Base-by-base conservation (phyloP, 2,797 vertebrate genomes). In the Tympanoctomys barrerae region DNA sequence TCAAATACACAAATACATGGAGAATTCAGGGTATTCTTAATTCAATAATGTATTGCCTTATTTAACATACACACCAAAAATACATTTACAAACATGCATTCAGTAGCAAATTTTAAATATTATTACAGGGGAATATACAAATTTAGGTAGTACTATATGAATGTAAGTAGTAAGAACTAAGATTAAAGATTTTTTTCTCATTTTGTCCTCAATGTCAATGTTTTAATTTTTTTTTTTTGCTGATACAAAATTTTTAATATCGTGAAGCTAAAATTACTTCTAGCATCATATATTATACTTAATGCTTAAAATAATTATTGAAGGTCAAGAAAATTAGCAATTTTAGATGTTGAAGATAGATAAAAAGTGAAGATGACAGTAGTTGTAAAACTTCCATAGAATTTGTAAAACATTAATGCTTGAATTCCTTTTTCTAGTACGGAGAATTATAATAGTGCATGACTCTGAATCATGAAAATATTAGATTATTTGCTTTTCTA, bases 401-500 rank as follows among this genome's bases (percentile, higher is more conserved):
- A 68, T 18, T 78, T 78, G 31, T 33, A 52, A 78, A 33, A 54
- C 9, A 9, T 49, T 21, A 66, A 39, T n/a, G 13, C 2, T 77
- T 83, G 9, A 31, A 52, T 71, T 95, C 68, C 5, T 16, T 90
- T 93, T n/a, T 73, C 21, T 75, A 16, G 7, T 46, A 62, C 57
- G 12, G 4, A 64, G n/a, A n/a, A 21, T 91, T 95, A 77, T 42
- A 94, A 88, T 28, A 93, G 31, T 7, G 91, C 89, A 57, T 83
- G 36, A 89, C 22, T 54, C 12, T 61, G 8, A 82, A 8, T 11
- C 42, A 80, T 82, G 8, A 68, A 84, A 39, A 14, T 71, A 78
- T 82, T 77, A 22, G 28, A 80, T n/a, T 52, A n/a, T 82, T 89
- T 85, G 26, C 57, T 94, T 83, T 92, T 91, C 33, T 64, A n/a